Evolutionary conservation across 2,888 invertebrate genomes (phyloP).

Genomic region (Hymenopus coronatus): DNA sequence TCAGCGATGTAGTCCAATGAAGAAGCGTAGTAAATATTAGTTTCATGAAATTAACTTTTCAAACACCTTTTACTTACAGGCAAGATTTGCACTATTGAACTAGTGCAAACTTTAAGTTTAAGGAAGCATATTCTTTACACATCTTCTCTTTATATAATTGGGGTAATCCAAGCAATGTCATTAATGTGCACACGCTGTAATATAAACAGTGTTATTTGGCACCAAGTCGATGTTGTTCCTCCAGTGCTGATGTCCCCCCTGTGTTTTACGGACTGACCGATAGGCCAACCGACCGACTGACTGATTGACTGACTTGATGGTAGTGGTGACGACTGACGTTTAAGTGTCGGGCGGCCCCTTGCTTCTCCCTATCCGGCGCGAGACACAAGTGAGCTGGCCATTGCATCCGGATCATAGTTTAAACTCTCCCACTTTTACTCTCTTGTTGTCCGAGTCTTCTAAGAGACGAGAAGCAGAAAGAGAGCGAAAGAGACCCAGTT

Average conservation of each 20-base stretch:
- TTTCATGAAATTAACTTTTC: background rate
- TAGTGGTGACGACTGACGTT: background rate
- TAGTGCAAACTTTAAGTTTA: background rate
- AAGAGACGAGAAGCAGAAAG: background rate
- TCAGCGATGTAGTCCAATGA: background rate
- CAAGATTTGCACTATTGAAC: background rate
- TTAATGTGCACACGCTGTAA: too few relatives aligned
- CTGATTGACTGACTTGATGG: background rate
- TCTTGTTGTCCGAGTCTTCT: slow-evolving; percentile 9
- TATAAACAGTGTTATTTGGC: too few relatives aligned
- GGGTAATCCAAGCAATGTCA: background rate
- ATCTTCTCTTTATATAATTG: background rate
- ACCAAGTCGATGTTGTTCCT: background rate
- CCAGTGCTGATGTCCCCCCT: background rate
- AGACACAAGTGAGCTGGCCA: slow-evolving; percentile 16
- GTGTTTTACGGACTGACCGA: background rate
- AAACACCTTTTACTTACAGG: too few relatives aligned
- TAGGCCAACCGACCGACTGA: background rate
- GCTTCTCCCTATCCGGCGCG: background rate
- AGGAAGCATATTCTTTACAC: background rate
- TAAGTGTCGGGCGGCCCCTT: too few relatives aligned
- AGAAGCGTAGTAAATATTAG: background rate
- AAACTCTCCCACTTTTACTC: slow-evolving; percentile 26
- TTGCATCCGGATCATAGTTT: slow-evolving; percentile 24
- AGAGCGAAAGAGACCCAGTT: slow-evolving; percentile 14